Percentiles rank a stretch among this genome's conserved stretches.
These are phyloP conservation scores for Drosophila pallidifrons DNA, from an alignment of 1,140 invertebrate species.

Conservation along the genomic window DNA sequence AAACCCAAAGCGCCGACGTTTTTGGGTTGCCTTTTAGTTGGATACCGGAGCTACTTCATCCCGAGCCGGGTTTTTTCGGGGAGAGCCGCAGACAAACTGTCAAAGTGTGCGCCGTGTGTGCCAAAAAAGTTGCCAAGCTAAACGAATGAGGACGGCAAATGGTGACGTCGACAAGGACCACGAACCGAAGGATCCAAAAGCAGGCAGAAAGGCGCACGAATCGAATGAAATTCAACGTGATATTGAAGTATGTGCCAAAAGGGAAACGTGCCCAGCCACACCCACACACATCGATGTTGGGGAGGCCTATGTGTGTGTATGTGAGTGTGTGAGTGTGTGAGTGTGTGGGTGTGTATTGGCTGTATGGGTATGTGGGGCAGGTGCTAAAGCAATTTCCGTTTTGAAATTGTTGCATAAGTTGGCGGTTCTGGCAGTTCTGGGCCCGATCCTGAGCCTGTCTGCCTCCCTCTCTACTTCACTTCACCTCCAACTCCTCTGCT, in stretches of 20 bases:
- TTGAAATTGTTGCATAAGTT: conserved; percentile 83
- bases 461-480: conserved; percentile 34
- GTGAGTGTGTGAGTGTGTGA: conserved; percentile 13
- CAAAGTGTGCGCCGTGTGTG: conserved; percentile 66
- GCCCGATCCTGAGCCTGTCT: background rate
- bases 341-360: conserved; percentile 6
- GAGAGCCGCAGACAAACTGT: conserved; percentile 70
- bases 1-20: conserved; percentile 73
- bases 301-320: conserved; percentile 22
- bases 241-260: conserved; percentile 84
- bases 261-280: conserved; percentile 64
- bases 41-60: conserved; percentile 12
- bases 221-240: conserved; percentile 80
- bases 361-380: conserved; percentile 51
- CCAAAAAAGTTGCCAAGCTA: conserved; percentile 77
- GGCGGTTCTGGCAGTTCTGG: conserved; percentile 51
- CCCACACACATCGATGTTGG: conserved; percentile 13
- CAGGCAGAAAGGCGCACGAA: conserved; percentile 43
- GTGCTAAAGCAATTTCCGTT: conserved; percentile 83
- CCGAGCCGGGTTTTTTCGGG: conserved; percentile 6
- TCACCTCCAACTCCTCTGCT: background rate
- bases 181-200: conserved; percentile 27
- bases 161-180: conserved; percentile 52
- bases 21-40: conserved; percentile 57
- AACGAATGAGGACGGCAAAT: conserved; percentile 72